phyloP scores from a whole-genome alignment of 2,797 vertebrate genomes.

The Pelodytes ibericus region DNA sequence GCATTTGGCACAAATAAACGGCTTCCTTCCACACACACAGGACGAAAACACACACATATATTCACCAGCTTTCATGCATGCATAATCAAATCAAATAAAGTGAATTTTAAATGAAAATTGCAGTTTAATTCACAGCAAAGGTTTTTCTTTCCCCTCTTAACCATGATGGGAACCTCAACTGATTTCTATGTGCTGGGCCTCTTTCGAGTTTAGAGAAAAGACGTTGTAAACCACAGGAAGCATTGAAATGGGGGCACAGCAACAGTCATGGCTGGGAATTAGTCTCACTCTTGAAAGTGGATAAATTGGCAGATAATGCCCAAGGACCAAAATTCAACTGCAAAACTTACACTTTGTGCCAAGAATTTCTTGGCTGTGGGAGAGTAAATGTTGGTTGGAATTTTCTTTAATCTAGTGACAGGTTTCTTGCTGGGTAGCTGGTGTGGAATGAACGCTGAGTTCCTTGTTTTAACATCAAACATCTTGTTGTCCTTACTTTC shows the following conservation, averaged over 20 bases:
- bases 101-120: background rate
- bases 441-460: constrained; percentile 16
- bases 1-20: no score
- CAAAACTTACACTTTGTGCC: constrained; percentile 34
- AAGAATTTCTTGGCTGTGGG: constrained; percentile 48
- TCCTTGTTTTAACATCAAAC: constrained; percentile 4
- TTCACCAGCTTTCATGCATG: background rate
- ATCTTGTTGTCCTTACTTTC: background rate
- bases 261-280: constrained; percentile 33
- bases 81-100: background rate
- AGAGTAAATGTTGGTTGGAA: constrained; percentile 41
- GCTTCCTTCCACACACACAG: background rate
- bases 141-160: background rate
- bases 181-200: constrained; percentile 8
- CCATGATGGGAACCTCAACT: background rate
- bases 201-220: constrained; percentile 8
- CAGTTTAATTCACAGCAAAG: background rate
- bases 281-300: constrained; percentile 31
- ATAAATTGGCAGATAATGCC: constrained; percentile 50
- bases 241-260: constrained; percentile 22
- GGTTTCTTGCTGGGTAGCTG: constrained; percentile 22
- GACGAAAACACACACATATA: background rate
- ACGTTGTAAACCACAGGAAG: constrained; percentile 26
- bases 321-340: constrained; percentile 42
- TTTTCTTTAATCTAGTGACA: constrained; percentile 47